Conservation (phyloP, 64 coral and sea anemone genomes). For the Montipora efflorescens region DNA sequence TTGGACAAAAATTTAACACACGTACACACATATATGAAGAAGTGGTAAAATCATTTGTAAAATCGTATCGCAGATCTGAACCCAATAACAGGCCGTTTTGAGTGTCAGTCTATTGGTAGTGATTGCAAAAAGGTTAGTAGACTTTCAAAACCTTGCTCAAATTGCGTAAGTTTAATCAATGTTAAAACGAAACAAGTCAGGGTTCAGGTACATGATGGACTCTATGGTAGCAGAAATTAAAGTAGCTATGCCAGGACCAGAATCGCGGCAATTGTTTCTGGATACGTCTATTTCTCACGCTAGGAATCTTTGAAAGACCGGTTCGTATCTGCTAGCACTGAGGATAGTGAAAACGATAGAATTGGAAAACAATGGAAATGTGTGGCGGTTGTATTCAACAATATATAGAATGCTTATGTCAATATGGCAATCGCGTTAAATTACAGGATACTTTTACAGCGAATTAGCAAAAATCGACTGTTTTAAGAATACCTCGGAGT, state of each 20-base stretch:
- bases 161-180: background rate
- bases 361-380: background rate
- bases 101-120: background rate
- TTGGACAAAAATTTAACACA: constrained; percentile 29
- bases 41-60: background rate
- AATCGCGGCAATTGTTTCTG: too few relatives aligned
- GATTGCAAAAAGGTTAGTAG: background rate
- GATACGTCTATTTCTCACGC: too few relatives aligned
- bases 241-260: too few relatives aligned
- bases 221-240: too few relatives aligned
- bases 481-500: too few relatives aligned
- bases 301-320: too few relatives aligned
- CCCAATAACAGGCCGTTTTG: background rate
- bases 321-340: too few relatives aligned
- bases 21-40: background rate
- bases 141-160: background rate
- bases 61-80: background rate
- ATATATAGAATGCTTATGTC: too few relatives aligned
- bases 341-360: too few relatives aligned
- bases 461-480: too few relatives aligned
- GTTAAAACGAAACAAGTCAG: background rate
- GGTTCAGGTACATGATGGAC: background rate
- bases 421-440: too few relatives aligned
- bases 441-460: too few relatives aligned
- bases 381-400: background rate